Evolutionary conservation across 2,113 vertebrate species (phyloP), one percentile per base, ranked within the genome.

Genomic region (Psittacus erithacus): DNA sequence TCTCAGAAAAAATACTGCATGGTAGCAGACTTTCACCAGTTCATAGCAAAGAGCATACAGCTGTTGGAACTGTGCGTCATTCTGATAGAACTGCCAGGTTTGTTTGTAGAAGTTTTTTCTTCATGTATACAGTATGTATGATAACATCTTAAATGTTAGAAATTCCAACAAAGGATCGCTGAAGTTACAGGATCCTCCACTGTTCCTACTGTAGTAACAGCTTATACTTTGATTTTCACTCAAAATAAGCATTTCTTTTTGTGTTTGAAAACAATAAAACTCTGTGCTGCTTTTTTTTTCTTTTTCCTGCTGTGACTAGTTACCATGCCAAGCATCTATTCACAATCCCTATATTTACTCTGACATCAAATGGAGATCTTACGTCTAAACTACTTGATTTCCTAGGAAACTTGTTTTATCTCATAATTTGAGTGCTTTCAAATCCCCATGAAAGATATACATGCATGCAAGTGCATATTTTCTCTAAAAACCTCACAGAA

Each of bases 351-450:
- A 8, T 75, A 75, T 93, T 93, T 83, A 83, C 25, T 83, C 31
- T 88, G 79, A 67, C 53, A 78, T 92, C 23, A 92, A 75, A 83
- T 50, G n/a, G 50, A 93, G 53, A 69, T n/a, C n/a, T 90, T 88
- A 69, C 9, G 57, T 74, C 70, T 86, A 73, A 94, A 88, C 3
- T 3, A 67, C 31, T 20, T 39, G 11, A 83, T 86, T 93, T 92
- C 69, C 76, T 55, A 74, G 59, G 60, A 90, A 94, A 75, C 29
- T 35, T 83, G 10, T 49, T 92, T 75, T 81, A 71, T 88, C 28
- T 91, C 24, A 44, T 83, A 74, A 83, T 93, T 41, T 62, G 38
- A 83, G 31, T 65, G 14, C 19, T 73, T 93, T 81, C 29, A 47
- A 84, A 71, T 53, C 18, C 18, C 38, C 39, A 35, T 25, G 25